Evolutionary conservation across 2,888 invertebrate species (phyloP).

Genomic region (Synergus umbraculus): DNA sequence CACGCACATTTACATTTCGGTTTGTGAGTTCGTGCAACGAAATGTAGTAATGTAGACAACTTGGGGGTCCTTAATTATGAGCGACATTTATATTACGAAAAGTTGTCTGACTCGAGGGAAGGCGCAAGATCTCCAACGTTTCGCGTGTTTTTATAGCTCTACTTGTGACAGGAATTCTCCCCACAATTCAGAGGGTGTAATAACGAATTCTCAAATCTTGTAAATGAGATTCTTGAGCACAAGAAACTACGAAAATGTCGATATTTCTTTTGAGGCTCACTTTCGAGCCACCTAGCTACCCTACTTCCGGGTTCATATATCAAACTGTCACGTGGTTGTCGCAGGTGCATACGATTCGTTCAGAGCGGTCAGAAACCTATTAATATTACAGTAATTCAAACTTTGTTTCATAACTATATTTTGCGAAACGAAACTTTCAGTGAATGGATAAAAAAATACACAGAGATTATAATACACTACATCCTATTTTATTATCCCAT

Average conservation of each 20-base stretch:
- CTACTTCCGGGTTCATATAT: conserved; percentile 53
- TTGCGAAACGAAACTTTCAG: background rate
- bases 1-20: background rate
- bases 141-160: conserved; percentile 8
- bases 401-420: background rate
- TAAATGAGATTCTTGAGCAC: conserved; percentile 8
- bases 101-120: background rate
- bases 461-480: background rate
- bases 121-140: background rate
- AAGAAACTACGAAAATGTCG: background rate
- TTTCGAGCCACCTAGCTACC: background rate
- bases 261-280: background rate
- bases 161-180: background rate
- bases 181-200: background rate
- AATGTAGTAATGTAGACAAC: background rate
- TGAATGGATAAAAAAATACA: background rate
- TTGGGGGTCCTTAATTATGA: conserved; percentile 14
- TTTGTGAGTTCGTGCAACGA: background rate
- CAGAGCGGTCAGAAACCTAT: conserved; percentile 46
- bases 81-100: conserved; percentile 12
- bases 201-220: conserved; percentile 18
- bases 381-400: conserved; percentile 10
- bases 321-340: conserved; percentile 55
- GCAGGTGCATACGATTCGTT: conserved; percentile 51
- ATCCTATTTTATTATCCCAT: background rate